phyloP scores from a whole-genome alignment of 1,140 invertebrate species.

The Apis florea region DNA sequence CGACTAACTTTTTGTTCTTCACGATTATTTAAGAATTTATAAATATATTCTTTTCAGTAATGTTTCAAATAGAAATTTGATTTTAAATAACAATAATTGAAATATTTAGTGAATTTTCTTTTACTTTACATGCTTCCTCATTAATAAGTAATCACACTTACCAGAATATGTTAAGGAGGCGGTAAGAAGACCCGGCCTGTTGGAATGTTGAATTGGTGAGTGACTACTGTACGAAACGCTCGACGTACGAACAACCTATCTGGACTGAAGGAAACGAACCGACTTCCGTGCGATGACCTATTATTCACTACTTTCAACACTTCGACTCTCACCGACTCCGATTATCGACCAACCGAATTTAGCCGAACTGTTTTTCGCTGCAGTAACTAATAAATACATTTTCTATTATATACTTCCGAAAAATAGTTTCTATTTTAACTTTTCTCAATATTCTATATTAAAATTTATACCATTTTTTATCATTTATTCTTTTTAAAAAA shows the following conservation, averaged over 20 bases:
- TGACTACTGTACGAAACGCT: conserved; percentile 66
- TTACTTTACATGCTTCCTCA: conserved; percentile 48
- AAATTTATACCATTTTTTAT: not conserved
- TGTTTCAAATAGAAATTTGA: not conserved
- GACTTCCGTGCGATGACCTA: conserved; percentile 62
- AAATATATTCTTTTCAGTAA: rapidly evolving
- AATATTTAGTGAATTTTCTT: not conserved
- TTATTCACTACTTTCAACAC: conserved; percentile 55
- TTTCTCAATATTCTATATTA: not conserved
- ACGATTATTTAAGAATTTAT: not conserved
- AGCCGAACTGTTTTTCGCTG: conserved; percentile 61
- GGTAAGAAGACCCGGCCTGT: conserved; percentile 81
- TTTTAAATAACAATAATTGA: not conserved
- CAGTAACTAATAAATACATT: conserved; percentile 27
- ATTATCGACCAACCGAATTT: conserved; percentile 80
- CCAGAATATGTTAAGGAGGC: conserved; percentile 82
- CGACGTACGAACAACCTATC: conserved; percentile 37
- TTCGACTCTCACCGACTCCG: conserved; percentile 38
- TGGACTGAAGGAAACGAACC: conserved; percentile 43
- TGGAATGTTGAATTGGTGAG: conserved; percentile 84
- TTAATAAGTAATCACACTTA: conserved; percentile 77
- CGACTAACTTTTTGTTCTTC: not conserved
- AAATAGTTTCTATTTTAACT: rapidly evolving
- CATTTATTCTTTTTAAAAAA: not conserved
- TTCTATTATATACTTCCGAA: not conserved